Conservation (phyloP, 1,140 invertebrate species). For the Eulimnadia texana region DNA sequence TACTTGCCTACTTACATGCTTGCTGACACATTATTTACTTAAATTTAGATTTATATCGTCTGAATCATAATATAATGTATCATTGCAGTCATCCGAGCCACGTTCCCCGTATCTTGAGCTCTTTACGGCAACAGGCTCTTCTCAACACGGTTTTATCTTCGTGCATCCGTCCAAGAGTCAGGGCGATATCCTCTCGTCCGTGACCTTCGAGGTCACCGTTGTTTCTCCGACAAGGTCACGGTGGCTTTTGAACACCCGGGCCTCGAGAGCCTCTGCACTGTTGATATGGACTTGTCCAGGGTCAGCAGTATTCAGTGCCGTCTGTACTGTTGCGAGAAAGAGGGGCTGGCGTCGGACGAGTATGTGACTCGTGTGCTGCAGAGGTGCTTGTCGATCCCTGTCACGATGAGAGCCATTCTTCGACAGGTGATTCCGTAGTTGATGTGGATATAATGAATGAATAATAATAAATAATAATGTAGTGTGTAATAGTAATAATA, state of each 20-base stretch:
- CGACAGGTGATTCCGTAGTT: slow-evolving; percentile 25
- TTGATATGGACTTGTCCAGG: slow-evolving; percentile 74
- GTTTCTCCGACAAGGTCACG: slow-evolving; percentile 72
- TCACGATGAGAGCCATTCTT: slow-evolving; percentile 61
- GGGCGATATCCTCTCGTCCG: slow-evolving; percentile 58
- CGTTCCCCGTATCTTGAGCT: slow-evolving; percentile 72
- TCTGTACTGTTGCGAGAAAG: slow-evolving; percentile 35
- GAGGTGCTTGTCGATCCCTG: slow-evolving; percentile 73
- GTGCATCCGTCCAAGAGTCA: slow-evolving; percentile 59
- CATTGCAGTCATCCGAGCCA: slow-evolving; percentile 72
- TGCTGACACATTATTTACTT: too few species aligned
- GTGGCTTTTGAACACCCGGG: slow-evolving; percentile 83
- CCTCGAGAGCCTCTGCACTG: slow-evolving; percentile 80
- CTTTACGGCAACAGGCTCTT: slow-evolving; percentile 73
- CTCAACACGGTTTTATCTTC: slow-evolving; percentile 79
- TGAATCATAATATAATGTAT: too few species aligned
- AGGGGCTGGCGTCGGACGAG: slow-evolving; percentile 47
- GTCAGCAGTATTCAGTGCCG: slow-evolving; percentile 51
- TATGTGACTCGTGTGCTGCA: slow-evolving; percentile 46
- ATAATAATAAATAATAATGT: too few species aligned
- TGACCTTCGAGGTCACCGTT: slow-evolving; percentile 83
- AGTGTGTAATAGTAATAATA: too few species aligned
- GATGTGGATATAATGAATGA: too few species aligned
- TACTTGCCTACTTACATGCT: too few species aligned
- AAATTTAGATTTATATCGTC: too few species aligned